Evolutionary conservation across 1,140 invertebrate species (phyloP).

Genomic region (Brachionus paranguensis): DNA sequence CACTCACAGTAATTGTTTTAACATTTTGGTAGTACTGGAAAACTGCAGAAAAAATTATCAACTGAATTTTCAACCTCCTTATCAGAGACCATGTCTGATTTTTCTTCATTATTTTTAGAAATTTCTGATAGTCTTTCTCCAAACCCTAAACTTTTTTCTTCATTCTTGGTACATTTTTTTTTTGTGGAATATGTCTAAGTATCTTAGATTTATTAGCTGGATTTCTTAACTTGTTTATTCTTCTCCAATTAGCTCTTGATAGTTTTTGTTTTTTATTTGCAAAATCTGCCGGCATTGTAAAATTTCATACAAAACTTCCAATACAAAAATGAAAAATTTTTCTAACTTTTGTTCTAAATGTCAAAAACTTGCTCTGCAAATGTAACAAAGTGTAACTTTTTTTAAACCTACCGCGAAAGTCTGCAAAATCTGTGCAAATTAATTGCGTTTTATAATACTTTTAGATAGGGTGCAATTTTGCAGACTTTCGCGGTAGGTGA

Average conservation of each 20-base stretch:
- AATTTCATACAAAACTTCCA: no score
- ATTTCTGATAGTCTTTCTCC: background rate
- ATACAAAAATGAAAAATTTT: no score
- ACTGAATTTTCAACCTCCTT: background rate
- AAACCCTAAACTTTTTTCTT: background rate
- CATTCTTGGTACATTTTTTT: background rate
- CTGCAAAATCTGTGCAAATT: no score
- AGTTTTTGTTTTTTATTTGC: no score
- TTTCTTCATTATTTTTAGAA: background rate
- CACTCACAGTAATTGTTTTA: background rate
- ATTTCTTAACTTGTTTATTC: background rate
- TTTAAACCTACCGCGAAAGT: no score
- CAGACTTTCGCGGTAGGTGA: no score
- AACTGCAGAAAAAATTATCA: background rate
- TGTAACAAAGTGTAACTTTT: no score
- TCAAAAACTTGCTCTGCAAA: no score
- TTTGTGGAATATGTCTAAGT: background rate
- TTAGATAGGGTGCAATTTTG: no score
- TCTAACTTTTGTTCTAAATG: no score
- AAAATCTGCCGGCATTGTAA: no score
- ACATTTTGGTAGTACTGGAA: background rate
- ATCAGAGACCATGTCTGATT: background rate
- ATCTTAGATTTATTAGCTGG: background rate
- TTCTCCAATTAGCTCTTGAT: background rate
- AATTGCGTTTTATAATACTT: no score